Base-by-base conservation (phyloP, 1,140 invertebrate species). In the Brachionus rubens region DNA sequence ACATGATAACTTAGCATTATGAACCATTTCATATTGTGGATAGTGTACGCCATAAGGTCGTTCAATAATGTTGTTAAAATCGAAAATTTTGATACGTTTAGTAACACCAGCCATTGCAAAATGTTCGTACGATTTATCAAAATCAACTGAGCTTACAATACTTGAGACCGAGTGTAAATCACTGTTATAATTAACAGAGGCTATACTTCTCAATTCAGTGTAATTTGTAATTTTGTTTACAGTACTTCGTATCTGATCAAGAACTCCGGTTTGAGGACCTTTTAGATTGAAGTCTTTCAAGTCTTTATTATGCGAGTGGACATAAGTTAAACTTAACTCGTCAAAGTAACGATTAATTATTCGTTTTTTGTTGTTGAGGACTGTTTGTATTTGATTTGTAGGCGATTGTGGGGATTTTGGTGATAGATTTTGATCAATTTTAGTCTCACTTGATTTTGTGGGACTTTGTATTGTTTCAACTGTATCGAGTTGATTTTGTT, bases 81-180 rank as follows among this genome's bases (percentile, higher is more conserved):
- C 93, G 86, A 93, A 88, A 19, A 87, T 81, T 82, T 84, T 79
- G 41, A 98, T 97, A 76, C 92, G 89, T 82, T 94, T 96, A 0
- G 94, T 96, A 1, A 98, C 93, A 14, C 95, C 94, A 47, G 94
- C 94, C 78, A 97, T 94, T 0, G 94, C 94, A 86, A 98, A 96
- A 84, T 90, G 93, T 85, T 97, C 94, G 82, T 92, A 91, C 83
- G 97, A 94, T 83, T 94, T 93, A 81, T 98, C 94, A 85, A 98
- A 98, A 84, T 97, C 94, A 79, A 98, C 46, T n/a, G 68, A 72
- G 4, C 68, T 96, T 0, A 96, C 94, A 80, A 97, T 97, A 24
- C 92, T 95, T 0, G 92, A 92, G 81, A 90, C 91, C 80, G 91
- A 92, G 79, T 91, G 90, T 16, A 92, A 89, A 83, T 96, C 94